These are phyloP conservation scores for Mobula hypostoma DNA, from an alignment of 2,113 vertebrate species.

Conservation along the genomic window DNA sequence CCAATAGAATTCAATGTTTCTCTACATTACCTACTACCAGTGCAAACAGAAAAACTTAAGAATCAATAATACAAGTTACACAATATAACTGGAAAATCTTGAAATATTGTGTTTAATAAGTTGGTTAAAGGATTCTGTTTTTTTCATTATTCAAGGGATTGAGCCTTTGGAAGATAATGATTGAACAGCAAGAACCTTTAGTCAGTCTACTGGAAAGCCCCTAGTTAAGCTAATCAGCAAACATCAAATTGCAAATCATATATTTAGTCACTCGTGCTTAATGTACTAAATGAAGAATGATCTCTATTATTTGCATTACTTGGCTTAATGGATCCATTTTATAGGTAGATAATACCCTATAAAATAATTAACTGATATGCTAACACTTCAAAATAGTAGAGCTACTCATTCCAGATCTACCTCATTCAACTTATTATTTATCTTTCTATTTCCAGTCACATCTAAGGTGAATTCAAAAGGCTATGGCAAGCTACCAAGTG, in stretches of 20 bases:
- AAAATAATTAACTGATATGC: not conserved
- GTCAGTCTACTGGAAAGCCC: not conserved
- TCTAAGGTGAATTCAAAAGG: not conserved
- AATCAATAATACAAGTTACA: not conserved
- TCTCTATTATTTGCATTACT: not conserved
- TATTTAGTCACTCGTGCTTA: not conserved
- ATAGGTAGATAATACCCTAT: not conserved
- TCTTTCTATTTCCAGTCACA: not conserved
- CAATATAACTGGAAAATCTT: not conserved
- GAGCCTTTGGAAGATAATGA: not conserved
- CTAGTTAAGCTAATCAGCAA: not conserved
- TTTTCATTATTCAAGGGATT: not conserved
- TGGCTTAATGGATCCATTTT: not conserved
- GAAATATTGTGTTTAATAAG: not conserved
- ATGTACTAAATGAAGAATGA: not conserved
- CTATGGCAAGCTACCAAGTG: not conserved
- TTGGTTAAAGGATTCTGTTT: not conserved
- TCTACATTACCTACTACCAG: not conserved
- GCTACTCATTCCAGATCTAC: not conserved
- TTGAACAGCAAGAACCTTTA: not conserved
- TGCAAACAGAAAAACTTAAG: not conserved
- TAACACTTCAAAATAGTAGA: not conserved
- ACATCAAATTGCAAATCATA: not conserved
- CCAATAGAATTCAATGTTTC: not conserved
- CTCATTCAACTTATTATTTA: not conserved